Percentiles rank a stretch among this genome's conserved stretches.
Evolutionary conservation across 2,888 invertebrate species (phyloP).

Genomic region (Drosophila silvestris): DNA sequence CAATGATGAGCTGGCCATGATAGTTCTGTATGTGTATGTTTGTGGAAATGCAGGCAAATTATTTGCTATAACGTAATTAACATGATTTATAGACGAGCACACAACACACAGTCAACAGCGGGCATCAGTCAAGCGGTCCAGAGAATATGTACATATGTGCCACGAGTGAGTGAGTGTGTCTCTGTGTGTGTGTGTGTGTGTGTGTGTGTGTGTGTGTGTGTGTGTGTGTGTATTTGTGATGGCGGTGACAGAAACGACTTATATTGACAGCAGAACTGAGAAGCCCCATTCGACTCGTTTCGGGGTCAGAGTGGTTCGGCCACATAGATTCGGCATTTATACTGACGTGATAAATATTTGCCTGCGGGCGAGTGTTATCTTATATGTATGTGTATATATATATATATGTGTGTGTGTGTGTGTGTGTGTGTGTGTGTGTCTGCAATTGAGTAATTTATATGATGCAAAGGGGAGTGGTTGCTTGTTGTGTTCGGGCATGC

Average conservation of each 20-base stretch:
- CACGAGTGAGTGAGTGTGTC: not conserved
- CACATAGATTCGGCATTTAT: slow-evolving; percentile 47
- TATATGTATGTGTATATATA: slow-evolving; percentile 14
- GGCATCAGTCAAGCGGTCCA: slow-evolving; percentile 49
- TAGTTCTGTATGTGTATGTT: slow-evolving; percentile 18
- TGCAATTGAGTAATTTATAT: slow-evolving; percentile 76
- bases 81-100: slow-evolving; percentile 79
- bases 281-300: slow-evolving; percentile 44
- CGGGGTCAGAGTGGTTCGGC: slow-evolving; percentile 26
- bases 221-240: slow-evolving; percentile 59
- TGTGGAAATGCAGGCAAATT: slow-evolving; percentile 68
- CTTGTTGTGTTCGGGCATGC: slow-evolving; percentile 35
- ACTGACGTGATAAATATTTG: slow-evolving; percentile 65
- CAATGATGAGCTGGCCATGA: slow-evolving; percentile 11
- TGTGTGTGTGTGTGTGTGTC: slow-evolving; percentile 22
- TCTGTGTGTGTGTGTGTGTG: slow-evolving; percentile 32
- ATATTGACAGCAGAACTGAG: slow-evolving; percentile 68
- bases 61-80: slow-evolving; percentile 80
- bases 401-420: slow-evolving; percentile 4
- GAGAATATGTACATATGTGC: slow-evolving; percentile 19
- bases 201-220: slow-evolving; percentile 29
- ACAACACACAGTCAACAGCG: slow-evolving; percentile 65
- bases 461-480: slow-evolving; percentile 37
- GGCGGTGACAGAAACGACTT: slow-evolving; percentile 59
- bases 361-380: slow-evolving; percentile 36